Base-by-base conservation (phyloP, 2,888 invertebrate genomes). In the Adelognathus sp. region DNA sequence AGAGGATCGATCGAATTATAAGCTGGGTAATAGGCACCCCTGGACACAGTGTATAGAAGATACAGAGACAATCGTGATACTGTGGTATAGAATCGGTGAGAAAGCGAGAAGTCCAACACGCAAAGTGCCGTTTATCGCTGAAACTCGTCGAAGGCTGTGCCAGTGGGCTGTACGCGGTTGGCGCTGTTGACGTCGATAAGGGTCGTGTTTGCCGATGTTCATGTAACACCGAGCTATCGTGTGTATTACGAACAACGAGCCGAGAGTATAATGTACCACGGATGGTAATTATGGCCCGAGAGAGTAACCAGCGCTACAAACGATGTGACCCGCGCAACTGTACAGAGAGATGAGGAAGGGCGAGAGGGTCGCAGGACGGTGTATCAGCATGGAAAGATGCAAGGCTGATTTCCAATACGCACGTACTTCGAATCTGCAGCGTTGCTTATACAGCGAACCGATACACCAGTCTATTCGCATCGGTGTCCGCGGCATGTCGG, bases 141-240 rank as follows among this genome's bases (percentile, higher is more conserved):
- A 29, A 39, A 64, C 16, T 4, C 36, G 52, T 24, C 16, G 27
- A 24, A 6, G n/a, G 39, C 14, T 56, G 24, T 9, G 36, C 3
- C 21, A 14, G 60, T 18, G 44, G 72, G n/a, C 54, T 50, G 56
- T 18, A 27, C 2, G 36, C 50, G 58, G n/a, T 46, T 29, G 46
- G n/a, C 58, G 73, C 66, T 56, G 64, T 73, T 66, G 66, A 36
- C 46, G 46, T 66, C 66, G 73, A 73, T 73, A 58, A 73, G 73
- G 58, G 64, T 46, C 50, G 29, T 73, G 58, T 66, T 73, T 58
- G 46, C n/a, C 33, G 5, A 54, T 71, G 72, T 72, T 64, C 72
- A 11, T 27, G 52, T 36, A 56, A 50, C 36, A 46, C n/a, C n/a
- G 41, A 3, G 18, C n/a, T 21, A n/a, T n/a, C 50, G 50, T 9